Evolutionary conservation across 2,797 vertebrate genomes (phyloP).

Genomic region (Argyrosomus regius): DNA sequence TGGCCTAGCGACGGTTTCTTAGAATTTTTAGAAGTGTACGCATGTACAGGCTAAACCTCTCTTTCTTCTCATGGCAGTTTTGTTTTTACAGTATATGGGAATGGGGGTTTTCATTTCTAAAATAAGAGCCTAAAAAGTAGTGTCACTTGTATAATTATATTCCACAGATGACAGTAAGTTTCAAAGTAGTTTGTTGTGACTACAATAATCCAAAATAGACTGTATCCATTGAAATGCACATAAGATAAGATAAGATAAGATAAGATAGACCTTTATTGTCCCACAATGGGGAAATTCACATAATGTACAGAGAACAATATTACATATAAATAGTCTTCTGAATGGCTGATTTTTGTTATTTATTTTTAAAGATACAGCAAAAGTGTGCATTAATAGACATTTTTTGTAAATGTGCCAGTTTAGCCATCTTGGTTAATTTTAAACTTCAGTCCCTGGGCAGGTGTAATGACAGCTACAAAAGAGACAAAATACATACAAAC

Average conservation of each 20-base stretch:
- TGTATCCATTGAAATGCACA: too few relatives aligned
- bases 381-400: too few relatives aligned
- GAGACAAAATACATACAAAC: too few relatives aligned
- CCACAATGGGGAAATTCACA: too few relatives aligned
- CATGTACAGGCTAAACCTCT: constrained; percentile 23
- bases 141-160: background rate
- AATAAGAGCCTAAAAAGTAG: background rate
- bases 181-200: background rate
- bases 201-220: background rate
- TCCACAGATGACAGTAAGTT: background rate
- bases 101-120: background rate
- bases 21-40: constrained; percentile 67
- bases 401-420: too few relatives aligned
- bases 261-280: too few relatives aligned
- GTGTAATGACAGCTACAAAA: too few relatives aligned
- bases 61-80: constrained; percentile 24
- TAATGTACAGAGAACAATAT: background rate
- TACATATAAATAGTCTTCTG: background rate
- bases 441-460: too few relatives aligned
- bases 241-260: background rate
- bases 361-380: too few relatives aligned
- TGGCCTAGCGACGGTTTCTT: constrained; percentile 74
- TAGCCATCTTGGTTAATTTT: too few relatives aligned
- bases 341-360: too few relatives aligned
- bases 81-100: background rate